Evolutionary conservation across 2,797 vertebrate species (phyloP).

Genomic region (Dendrocincla fuliginosa): DNA sequence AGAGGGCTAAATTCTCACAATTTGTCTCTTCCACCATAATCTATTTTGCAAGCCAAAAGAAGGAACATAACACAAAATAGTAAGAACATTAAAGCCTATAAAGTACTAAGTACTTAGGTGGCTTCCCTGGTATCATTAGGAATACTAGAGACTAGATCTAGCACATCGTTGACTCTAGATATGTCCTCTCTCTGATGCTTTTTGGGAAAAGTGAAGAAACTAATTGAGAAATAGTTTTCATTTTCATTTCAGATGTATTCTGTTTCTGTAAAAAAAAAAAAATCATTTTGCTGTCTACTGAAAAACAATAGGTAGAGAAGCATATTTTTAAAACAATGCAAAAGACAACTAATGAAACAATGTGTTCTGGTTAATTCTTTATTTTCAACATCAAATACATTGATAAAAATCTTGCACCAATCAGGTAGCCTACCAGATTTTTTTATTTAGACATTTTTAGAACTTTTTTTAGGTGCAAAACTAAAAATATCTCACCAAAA

Average conservation of each 20-base stretch:
- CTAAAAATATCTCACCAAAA: slow-evolving; percentile 67
- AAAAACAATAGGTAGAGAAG: background rate
- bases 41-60: background rate
- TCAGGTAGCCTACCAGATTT: slow-evolving; percentile 51
- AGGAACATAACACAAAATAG: background rate
- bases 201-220: background rate
- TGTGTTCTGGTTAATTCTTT: slow-evolving; percentile 66
- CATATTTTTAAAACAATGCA: background rate
- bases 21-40: background rate
- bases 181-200: background rate
- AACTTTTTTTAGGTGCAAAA: slow-evolving; percentile 68
- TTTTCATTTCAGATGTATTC: background rate
- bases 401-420: slow-evolving; percentile 74
- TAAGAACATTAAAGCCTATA: background rate
- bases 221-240: background rate
- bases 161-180: background rate
- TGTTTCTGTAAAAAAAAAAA: background rate
- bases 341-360: background rate
- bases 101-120: background rate
- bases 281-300: background rate
- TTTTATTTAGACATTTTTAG: slow-evolving; percentile 15
- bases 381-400: slow-evolving; percentile 79
- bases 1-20: background rate
- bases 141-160: background rate
- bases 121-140: background rate